A percentile compares a stretch with the other conserved stretches of the same genome.
These are phyloP conservation scores for Lepidocolaptes lacrymiger DNA, from an alignment of 2,797 vertebrate species.

Conservation along the genomic window DNA sequence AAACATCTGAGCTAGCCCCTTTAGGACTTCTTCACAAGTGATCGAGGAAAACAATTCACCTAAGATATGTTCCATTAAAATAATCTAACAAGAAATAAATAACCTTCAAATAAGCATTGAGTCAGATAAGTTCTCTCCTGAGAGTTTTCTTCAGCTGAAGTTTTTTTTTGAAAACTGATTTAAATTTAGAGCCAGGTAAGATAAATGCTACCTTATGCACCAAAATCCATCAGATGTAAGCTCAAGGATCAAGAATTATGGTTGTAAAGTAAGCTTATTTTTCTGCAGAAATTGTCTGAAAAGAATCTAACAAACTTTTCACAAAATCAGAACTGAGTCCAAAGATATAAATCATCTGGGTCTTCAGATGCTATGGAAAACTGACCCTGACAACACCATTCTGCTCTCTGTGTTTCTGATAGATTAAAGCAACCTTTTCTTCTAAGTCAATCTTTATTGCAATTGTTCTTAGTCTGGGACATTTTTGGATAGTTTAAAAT, in stretches of 20 bases:
- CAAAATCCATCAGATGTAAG: neutral
- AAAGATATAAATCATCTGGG: neutral
- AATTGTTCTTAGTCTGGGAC: neutral
- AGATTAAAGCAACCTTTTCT: neutral
- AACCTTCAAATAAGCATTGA: neutral
- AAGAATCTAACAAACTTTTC: neutral
- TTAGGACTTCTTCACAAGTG: neutral
- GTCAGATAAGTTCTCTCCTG: neutral
- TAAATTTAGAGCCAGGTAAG: neutral
- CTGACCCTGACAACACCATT: neutral
- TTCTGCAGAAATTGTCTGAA: neutral
- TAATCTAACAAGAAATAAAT: neutral
- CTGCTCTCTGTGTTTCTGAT: neutral
- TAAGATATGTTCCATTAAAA: neutral
- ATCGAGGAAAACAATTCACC: neutral
- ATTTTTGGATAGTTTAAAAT: neutral
- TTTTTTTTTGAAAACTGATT: neutral
- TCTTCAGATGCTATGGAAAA: neutral
- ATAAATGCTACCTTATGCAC: neutral
- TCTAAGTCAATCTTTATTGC: neutral
- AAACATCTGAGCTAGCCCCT: neutral
- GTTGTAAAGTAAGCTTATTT: neutral
- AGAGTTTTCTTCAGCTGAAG: neutral
- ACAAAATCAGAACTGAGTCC: neutral
- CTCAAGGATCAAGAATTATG: neutral